Evolutionary conservation across 1,140 invertebrate genomes (phyloP), one percentile per base, ranked within the genome.

Genomic region (Conus betulinus): DNA sequence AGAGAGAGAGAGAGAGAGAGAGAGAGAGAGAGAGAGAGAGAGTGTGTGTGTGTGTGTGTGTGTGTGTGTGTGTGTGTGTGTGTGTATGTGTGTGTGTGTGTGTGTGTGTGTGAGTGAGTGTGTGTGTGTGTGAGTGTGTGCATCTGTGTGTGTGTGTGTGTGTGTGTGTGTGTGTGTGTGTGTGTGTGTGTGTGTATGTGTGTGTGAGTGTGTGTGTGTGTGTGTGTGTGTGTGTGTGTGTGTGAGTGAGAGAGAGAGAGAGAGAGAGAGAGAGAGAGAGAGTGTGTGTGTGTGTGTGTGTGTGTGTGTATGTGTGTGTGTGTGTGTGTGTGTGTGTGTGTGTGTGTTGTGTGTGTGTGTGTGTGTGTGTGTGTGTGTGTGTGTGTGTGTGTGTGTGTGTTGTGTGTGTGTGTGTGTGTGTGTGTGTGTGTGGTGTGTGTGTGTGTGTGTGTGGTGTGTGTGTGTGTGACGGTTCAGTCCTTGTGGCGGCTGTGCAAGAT

Each of bases 311-410:
- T 71, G 67, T 71, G 67, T 71, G 67, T 71, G 67, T 71, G 67
- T 71, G 67, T 71, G 67, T 71, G 67, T 20, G 67, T 71, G 17
- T 20, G 67, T 71, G 67, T 20, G 67, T 71, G 67, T 20, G 67
- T 71, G 67, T 71, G 67, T 71, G 67, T n/a, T 71, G 67, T 71
- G 67, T 71, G 67, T 71, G 67, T 71, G 67, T 71, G 67, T 71
- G 67, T 71, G 67, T 71, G 67, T 71, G 67, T 71, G 67, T 71
- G 67, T 71, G 67, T 71, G 67, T 71, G 67, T 71, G 67, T 17
- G 20, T 8, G 7, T 6, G 55, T 7, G 55, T 7, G 55, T 57
- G 6, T 57, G 55, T 57, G 55, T 6, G 55, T 6, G 55, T 57
- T 57, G 55, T 6, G 55, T 6, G 55, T 57, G 55, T 6, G 55